A percentile compares a stretch with the other conserved stretches of the same genome.
These are phyloP conservation scores for Xiphophorus couchianus DNA, from an alignment of 2,113 vertebrate species.

Conservation along the genomic window DNA sequence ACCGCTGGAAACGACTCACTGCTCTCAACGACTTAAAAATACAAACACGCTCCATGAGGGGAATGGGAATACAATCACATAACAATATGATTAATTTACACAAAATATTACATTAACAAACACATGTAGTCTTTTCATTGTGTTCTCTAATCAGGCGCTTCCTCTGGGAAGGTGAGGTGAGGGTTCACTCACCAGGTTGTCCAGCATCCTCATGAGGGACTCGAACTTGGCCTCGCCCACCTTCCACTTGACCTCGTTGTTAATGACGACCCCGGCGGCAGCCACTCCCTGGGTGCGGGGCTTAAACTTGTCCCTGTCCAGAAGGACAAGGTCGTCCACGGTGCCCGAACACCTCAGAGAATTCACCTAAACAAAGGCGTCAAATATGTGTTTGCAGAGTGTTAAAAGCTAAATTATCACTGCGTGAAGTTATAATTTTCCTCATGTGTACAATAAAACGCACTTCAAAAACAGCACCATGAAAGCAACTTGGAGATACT, in stretches of 20 bases:
- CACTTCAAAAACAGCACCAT: background rate
- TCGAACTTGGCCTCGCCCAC: constrained; percentile 94
- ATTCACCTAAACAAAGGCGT: constrained; percentile 80
- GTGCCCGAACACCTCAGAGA: constrained; percentile 88
- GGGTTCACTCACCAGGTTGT: constrained; percentile 90
- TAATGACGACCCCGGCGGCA: constrained; percentile 82
- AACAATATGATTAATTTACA: constrained; percentile 27
- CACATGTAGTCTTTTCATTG: constrained; percentile 37
- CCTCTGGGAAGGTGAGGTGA: constrained; percentile 51
- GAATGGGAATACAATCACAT: background rate
- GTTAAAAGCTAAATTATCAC: background rate
- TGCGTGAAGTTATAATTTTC: background rate
- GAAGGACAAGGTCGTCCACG: constrained; percentile 85
- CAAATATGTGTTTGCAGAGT: background rate
- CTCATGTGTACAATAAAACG: background rate
- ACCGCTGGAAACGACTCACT: background rate
- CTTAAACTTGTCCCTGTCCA: constrained; percentile 90
- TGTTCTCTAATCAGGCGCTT: constrained; percentile 51
- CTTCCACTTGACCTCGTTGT: constrained; percentile 90
- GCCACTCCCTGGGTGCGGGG: constrained; percentile 81
- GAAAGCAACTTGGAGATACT: background rate
- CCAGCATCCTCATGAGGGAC: constrained; percentile 96
- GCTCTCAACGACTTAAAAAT: constrained; percentile 2
- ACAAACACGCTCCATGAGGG: constrained; percentile 2
- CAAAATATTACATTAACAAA: constrained; percentile 11